phyloP scores from a whole-genome alignment of 2,113 vertebrate genomes.

The Scomber scombrus region DNA sequence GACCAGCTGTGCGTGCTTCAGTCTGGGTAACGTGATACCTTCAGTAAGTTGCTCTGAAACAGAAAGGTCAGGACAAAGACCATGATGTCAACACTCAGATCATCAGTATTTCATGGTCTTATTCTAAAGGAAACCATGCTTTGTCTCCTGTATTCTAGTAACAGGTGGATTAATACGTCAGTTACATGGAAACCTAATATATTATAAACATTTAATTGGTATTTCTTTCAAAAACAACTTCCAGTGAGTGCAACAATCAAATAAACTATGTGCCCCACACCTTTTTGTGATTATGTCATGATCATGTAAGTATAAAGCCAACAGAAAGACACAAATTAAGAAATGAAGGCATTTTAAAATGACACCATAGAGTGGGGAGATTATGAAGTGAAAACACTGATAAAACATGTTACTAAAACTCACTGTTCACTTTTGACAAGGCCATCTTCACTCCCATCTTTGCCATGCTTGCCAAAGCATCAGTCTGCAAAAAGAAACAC shows the following conservation, averaged over 20 bases:
- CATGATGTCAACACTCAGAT: too few species aligned
- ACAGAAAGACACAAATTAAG: too few species aligned
- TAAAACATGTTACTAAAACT: slow-evolving; percentile 13
- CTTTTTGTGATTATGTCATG: too few species aligned
- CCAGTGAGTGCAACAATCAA: too few species aligned
- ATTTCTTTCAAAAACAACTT: too few species aligned
- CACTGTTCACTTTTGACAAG: slow-evolving; percentile 65
- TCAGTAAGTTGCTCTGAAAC: slow-evolving; percentile 59
- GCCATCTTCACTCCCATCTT: accelerated
- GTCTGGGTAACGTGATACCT: slow-evolving; percentile 65
- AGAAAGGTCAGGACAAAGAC: slow-evolving; percentile 5
- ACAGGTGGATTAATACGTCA: background rate
- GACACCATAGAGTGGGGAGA: background rate
- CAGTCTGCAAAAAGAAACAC: slow-evolving; percentile 60
- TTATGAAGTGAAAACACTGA: background rate
- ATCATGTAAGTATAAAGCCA: too few species aligned
- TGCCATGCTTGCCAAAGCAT: background rate
- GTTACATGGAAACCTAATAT: too few species aligned
- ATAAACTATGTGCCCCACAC: too few species aligned
- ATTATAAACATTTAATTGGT: too few species aligned
- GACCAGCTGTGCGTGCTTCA: slow-evolving; percentile 35
- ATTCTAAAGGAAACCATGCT: background rate
- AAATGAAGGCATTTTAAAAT: too few species aligned
- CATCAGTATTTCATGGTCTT: too few species aligned
- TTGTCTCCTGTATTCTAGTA: background rate